phyloP scores from a whole-genome alignment of 2,888 invertebrate genomes.

The Aporophyla nigra region DNA sequence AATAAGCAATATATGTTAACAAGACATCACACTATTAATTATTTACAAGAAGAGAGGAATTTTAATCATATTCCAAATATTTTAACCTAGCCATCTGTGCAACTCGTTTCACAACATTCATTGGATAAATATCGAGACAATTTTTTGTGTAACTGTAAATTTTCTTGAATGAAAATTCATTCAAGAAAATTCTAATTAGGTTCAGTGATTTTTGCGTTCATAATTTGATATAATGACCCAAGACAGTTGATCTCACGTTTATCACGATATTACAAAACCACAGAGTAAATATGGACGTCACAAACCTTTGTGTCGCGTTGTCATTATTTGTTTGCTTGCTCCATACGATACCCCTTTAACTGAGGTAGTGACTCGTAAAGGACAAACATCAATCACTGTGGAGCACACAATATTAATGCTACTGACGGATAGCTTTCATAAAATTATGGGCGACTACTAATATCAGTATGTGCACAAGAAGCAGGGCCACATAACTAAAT shows the following conservation, averaged over 20 bases:
- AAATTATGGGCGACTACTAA: conserved; percentile 9
- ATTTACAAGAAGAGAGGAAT: conserved; percentile 52
- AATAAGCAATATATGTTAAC: conserved; percentile 49
- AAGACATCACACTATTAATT: conserved; percentile 53
- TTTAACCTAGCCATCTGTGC: conserved; percentile 28
- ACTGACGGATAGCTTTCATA: conserved; percentile 25
- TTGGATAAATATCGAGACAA: conserved; percentile 29
- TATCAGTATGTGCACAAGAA: conserved; percentile 18
- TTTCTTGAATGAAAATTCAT: conserved; percentile 21
- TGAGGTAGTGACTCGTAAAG: conserved; percentile 75
- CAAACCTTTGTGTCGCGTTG: conserved; percentile 68
- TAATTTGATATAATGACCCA: conserved; percentile 24
- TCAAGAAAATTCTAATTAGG: conserved; percentile 1
- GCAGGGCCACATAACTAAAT: background rate
- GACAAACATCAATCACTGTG: conserved; percentile 69
- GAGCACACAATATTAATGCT: conserved; percentile 34
- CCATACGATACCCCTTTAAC: conserved; percentile 72
- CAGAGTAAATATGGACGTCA: conserved; percentile 71
- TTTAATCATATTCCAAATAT: conserved; percentile 56
- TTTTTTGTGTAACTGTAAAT: background rate
- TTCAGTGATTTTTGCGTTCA: conserved; percentile 15
- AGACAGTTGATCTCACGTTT: conserved; percentile 56
- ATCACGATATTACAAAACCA: conserved; percentile 66
- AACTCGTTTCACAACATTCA: conserved; percentile 42
- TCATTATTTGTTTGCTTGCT: conserved; percentile 66